Evolutionary conservation across 2,888 invertebrate genomes (phyloP).

Genomic region (Hypomecis punctinalis): DNA sequence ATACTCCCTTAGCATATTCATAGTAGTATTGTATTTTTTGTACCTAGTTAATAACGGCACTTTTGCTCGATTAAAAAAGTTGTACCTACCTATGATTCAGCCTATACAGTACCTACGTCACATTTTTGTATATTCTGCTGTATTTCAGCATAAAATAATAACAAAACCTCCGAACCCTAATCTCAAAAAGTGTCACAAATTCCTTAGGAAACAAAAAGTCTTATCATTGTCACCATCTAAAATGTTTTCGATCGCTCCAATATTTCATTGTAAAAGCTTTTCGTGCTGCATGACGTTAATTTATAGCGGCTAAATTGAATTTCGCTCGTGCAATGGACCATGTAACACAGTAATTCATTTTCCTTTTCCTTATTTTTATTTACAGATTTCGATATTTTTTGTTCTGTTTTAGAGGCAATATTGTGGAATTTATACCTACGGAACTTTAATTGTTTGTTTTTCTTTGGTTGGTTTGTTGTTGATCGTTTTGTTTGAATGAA

Average conservation of each 20-base stretch:
- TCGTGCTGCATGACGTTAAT: conserved; percentile 52
- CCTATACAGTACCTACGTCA: too few species aligned
- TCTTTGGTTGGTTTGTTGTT: too few species aligned
- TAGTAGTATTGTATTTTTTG: too few species aligned
- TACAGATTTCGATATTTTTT: conserved; percentile 31
- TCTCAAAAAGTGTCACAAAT: neutral
- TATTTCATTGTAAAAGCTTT: conserved; percentile 62
- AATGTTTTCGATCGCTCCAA: conserved; percentile 45
- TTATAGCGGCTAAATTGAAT: conserved; percentile 63
- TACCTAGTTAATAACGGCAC: too few species aligned
- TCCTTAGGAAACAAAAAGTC: conserved; percentile 24
- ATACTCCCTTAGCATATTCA: too few species aligned
- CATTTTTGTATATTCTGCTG: too few species aligned
- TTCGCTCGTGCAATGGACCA: conserved; percentile 53
- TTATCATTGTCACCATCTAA: conserved; percentile 53
- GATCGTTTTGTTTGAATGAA: too few species aligned
- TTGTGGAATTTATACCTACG: neutral
- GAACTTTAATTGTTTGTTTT: too few species aligned
- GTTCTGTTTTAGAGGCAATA: conserved; percentile 9
- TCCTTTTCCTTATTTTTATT: conserved; percentile 46
- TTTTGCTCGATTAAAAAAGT: too few species aligned
- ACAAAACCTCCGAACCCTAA: neutral
- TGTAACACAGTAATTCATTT: conserved; percentile 49
- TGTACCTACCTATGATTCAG: too few species aligned
- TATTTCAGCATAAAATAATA: too few species aligned